A percentile compares a stretch with the other conserved stretches of the same genome.
These are phyloP conservation scores for Cuniculus paca DNA, from an alignment of 2,797 vertebrate genomes.

Conservation along the genomic window DNA sequence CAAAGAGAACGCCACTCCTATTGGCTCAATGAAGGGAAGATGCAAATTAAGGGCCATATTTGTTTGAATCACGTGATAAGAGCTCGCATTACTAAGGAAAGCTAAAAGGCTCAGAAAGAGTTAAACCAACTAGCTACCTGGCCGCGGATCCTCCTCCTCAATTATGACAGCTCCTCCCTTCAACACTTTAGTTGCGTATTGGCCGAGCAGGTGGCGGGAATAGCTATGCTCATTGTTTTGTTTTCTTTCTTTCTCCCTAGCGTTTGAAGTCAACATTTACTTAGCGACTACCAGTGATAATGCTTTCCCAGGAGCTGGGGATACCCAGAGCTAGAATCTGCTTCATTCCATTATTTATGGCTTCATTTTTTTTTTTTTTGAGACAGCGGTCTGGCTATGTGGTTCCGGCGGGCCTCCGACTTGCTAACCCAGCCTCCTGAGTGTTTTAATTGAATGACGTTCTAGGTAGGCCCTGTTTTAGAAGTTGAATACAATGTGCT, in stretches of 20 bases:
- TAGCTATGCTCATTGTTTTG: not conserved
- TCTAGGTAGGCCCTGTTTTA: not conserved
- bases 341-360: not conserved
- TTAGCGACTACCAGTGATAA: not conserved
- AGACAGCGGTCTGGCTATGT: no score
- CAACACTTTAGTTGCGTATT: not conserved
- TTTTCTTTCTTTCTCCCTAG: not conserved
- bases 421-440: not conserved
- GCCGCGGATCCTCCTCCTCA: fast-evolving
- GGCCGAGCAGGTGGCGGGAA: not conserved
- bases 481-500: not conserved
- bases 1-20: conserved; percentile 9
- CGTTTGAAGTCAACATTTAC: not conserved
- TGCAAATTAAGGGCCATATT: conserved; percentile 81
- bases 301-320: not conserved
- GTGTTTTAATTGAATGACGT: not conserved
- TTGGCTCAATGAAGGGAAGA: conserved; percentile 70
- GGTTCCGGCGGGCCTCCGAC: not conserved
- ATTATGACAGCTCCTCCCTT: not conserved
- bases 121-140: not conserved
- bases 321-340: not conserved
- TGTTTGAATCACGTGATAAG: conserved; percentile 62
- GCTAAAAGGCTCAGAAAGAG: no score
- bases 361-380: not conserved
- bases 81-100: fast-evolving